Evolutionary conservation across 2,888 invertebrate genomes (phyloP).

Genomic region (Gasteruption jaculator): DNA sequence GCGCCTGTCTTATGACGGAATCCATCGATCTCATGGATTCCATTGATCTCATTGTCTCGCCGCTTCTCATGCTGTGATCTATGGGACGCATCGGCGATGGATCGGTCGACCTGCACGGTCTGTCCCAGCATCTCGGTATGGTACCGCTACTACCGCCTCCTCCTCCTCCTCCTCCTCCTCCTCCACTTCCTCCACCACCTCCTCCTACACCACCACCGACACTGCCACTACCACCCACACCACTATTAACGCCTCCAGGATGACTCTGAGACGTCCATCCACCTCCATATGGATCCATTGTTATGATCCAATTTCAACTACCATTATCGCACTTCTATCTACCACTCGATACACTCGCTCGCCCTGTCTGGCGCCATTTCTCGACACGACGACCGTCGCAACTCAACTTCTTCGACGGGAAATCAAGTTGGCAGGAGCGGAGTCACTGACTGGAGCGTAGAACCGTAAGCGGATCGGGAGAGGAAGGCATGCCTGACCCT

Average conservation of each 20-base stretch:
- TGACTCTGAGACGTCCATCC: conserved; percentile 48
- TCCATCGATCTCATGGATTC: conserved; percentile 48
- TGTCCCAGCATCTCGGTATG: conserved; percentile 44
- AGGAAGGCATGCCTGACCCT: too few relatives aligned
- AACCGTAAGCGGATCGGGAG: too few relatives aligned
- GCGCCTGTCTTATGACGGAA: conserved; percentile 40
- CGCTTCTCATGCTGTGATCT: conserved; percentile 43
- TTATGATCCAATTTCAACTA: too few relatives aligned
- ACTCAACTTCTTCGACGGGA: too few relatives aligned
- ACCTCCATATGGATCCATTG: conserved; percentile 55
- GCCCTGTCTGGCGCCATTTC: conserved; percentile 44
- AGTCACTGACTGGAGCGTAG: too few relatives aligned
- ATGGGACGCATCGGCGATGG: conserved; percentile 47
- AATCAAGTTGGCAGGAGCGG: too few relatives aligned
- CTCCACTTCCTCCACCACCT: conserved; percentile 19
- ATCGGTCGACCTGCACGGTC: conserved; percentile 46
- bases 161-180: conserved; percentile 9
- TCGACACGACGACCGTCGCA: too few relatives aligned
- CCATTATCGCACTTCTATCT: conserved; percentile 16
- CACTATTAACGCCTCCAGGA: conserved; percentile 25
- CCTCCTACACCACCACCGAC: conserved; percentile 24
- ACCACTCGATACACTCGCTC: conserved; percentile 30
- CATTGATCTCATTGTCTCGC: conserved; percentile 47
- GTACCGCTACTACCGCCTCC: conserved; percentile 19
- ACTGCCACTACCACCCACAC: conserved; percentile 11